phyloP scores from a whole-genome alignment of 2,113 vertebrate species.

The Machaerirhynchus nigripectus region DNA sequence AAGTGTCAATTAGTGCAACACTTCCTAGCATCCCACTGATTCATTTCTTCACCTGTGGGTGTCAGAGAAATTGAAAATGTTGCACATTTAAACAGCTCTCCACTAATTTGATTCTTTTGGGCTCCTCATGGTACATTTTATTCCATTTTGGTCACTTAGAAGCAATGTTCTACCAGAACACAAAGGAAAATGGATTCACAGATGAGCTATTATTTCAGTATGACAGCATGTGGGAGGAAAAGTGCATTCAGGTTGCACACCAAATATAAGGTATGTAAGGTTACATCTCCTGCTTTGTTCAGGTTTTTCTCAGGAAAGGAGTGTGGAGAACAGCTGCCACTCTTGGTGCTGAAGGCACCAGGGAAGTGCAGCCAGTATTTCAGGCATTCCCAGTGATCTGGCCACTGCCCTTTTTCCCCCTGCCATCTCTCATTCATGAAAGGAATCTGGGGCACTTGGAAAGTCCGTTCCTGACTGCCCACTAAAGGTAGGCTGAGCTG shows the following conservation, averaged over 20 bases:
- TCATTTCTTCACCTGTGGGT: not conserved
- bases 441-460: not conserved
- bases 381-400: not conserved
- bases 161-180: not conserved
- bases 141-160: not conserved
- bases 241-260: not conserved
- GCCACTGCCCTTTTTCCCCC: not conserved
- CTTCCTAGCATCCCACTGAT: not conserved
- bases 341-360: not conserved
- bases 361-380: not conserved
- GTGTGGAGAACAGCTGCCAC: not conserved
- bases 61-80: not conserved
- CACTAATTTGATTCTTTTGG: not conserved
- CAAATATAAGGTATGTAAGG: not conserved
- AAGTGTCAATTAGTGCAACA: slow-evolving; percentile 4
- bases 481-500: not conserved
- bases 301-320: not conserved
- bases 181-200: not conserved
- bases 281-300: not conserved
- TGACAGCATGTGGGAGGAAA: not conserved
- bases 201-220: not conserved
- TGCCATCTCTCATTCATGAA: not conserved
- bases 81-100: not conserved
- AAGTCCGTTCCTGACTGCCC: not conserved
- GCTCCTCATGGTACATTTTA: not conserved